Conservation (phyloP, 2,888 invertebrate genomes). For the Drosophila meridionalis region DNA sequence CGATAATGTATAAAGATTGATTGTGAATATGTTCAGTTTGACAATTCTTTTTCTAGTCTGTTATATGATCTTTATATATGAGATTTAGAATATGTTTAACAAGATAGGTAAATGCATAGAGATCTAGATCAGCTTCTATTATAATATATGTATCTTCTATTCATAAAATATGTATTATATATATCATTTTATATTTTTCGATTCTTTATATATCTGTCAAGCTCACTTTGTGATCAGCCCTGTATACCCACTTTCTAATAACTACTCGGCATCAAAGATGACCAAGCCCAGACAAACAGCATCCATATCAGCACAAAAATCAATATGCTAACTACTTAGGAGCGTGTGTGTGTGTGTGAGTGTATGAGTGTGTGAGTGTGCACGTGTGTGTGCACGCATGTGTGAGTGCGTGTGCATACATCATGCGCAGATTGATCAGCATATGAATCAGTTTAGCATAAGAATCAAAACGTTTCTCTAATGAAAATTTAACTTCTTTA, state of each 20-base stretch:
- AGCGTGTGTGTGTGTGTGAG: conserved; percentile 13
- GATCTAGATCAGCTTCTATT: not conserved
- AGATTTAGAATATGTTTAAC: too few species aligned
- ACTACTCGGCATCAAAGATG: conserved; percentile 17
- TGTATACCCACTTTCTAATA: conserved; percentile 3
- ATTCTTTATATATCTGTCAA: not conserved
- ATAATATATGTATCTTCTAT: not conserved
- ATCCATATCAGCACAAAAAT: conserved; percentile 33
- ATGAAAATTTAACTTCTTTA: conserved; percentile 67
- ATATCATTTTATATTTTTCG: too few species aligned
- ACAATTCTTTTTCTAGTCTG: not conserved
- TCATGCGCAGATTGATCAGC: conserved; percentile 67
- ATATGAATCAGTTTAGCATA: conserved; percentile 75
- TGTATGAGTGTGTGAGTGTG: conserved; percentile 12
- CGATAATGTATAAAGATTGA: not conserved
- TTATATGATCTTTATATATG: not conserved
- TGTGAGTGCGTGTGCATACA: conserved; percentile 29
- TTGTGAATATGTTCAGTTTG: not conserved
- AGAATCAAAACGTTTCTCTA: conserved; percentile 75
- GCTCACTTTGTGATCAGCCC: not conserved
- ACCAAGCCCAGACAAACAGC: conserved; percentile 27
- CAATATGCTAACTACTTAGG: conserved; percentile 46
- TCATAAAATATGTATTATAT: too few species aligned
- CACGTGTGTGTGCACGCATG: not conserved
- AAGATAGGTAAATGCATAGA: not conserved